phyloP scores from a whole-genome alignment of 2,113 vertebrate genomes.

The Cyanistes caeruleus region DNA sequence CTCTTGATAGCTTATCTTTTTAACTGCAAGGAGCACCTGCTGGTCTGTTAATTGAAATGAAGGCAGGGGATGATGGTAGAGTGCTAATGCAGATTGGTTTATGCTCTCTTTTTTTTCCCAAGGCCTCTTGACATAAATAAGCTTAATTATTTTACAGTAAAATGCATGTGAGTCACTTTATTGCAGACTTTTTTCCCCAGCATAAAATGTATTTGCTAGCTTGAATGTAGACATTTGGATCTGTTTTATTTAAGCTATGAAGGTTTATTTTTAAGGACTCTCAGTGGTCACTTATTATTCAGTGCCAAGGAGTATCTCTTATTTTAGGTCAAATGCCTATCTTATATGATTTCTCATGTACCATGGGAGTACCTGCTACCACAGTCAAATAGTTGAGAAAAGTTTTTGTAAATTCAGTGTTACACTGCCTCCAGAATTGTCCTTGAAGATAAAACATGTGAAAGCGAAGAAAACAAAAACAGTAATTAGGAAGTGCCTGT shows the following conservation, averaged over 20 bases:
- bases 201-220: constrained; percentile 74
- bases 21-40: constrained; percentile 89
- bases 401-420: neutral
- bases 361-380: neutral
- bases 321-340: neutral
- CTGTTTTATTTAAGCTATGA: neutral
- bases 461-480: neutral
- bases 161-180: constrained; percentile 52
- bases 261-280: constrained; percentile 22
- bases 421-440: neutral
- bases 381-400: neutral
- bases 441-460: neutral
- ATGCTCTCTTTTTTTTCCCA: constrained; percentile 76
- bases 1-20: constrained; percentile 83
- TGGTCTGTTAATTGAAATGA: constrained; percentile 94
- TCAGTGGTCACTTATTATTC: neutral
- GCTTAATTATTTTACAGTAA: constrained; percentile 89
- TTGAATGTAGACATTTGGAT: neutral
- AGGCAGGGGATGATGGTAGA: constrained; percentile 73
- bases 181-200: constrained; percentile 41
- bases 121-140: constrained; percentile 89
- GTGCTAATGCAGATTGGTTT: constrained; percentile 80
- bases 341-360: constrained; percentile 5
- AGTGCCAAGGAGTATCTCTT: neutral
- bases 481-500: neutral